Conservation (phyloP, 2,888 invertebrate genomes). For the Scaptomyza polygonia region DNA sequence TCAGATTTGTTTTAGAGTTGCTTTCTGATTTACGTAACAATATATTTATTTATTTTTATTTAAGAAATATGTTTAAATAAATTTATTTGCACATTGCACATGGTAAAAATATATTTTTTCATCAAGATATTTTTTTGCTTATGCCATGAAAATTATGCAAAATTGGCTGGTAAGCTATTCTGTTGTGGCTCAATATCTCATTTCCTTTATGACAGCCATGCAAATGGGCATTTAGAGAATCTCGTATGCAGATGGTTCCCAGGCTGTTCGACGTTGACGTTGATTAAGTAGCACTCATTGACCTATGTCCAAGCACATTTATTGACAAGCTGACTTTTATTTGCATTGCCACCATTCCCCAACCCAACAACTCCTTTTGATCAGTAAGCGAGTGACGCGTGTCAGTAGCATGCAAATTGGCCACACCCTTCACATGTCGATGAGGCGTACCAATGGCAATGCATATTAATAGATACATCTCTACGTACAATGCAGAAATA, state of each 20-base stretch:
- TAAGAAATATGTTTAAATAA: too few species aligned
- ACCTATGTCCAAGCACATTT: conserved; percentile 73
- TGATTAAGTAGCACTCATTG: conserved; percentile 74
- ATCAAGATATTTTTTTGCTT: neutral
- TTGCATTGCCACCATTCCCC: conserved; percentile 52
- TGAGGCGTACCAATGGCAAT: conserved; percentile 31
- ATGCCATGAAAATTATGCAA: conserved; percentile 14
- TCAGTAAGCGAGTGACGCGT: conserved; percentile 52
- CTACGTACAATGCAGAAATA: conserved; percentile 14
- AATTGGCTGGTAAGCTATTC: conserved; percentile 15
- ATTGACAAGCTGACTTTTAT: conserved; percentile 59
- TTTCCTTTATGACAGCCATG: conserved; percentile 26
- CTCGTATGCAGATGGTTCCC: conserved; percentile 29
- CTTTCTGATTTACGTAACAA: too few species aligned
- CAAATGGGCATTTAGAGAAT: conserved; percentile 22
- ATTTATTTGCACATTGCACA: too few species aligned
- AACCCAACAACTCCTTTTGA: conserved; percentile 28
- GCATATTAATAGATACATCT: conserved; percentile 39
- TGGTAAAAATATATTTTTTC: neutral
- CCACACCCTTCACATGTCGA: conserved; percentile 61
- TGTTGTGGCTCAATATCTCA: conserved; percentile 2
- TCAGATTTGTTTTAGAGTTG: too few species aligned
- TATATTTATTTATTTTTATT: too few species aligned
- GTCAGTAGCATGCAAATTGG: conserved; percentile 72
- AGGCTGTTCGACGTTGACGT: conserved; percentile 52